Evolutionary conservation across 1,140 invertebrate genomes (phyloP).

Genomic region (Apolygus lucorum): DNA sequence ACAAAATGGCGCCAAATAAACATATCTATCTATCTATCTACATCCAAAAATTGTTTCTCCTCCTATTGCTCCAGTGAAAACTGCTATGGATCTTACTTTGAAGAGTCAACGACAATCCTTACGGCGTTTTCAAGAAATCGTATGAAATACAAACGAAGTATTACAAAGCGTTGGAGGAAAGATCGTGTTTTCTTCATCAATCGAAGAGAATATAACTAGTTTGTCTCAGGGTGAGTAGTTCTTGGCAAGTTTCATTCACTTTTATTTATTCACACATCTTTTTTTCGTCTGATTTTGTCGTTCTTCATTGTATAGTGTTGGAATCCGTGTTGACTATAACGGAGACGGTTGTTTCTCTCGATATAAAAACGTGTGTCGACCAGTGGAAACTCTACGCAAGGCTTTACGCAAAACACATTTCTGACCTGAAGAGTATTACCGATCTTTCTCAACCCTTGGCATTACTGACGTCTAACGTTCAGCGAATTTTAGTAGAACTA

Average conservation of each 20-base stretch:
- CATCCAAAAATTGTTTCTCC: not conserved
- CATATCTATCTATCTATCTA: too few species aligned
- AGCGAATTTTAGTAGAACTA: not conserved
- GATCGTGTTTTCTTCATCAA: too few species aligned
- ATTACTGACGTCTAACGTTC: not conserved
- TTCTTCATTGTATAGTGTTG: not conserved
- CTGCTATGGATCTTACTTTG: constrained; percentile 5
- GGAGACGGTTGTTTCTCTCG: not conserved
- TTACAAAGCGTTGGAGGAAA: constrained; percentile 9
- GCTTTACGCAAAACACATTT: not conserved
- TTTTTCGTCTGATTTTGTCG: not conserved
- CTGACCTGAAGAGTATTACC: not conserved
- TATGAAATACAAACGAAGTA: constrained; percentile 19
- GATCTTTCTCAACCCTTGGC: not conserved
- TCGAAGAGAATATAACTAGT: constrained; percentile 7
- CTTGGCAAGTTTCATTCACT: not conserved
- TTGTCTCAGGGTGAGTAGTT: not conserved
- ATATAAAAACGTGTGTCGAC: not conserved
- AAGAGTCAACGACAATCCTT: constrained; percentile 7
- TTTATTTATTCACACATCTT: not conserved
- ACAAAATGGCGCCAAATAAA: too few species aligned
- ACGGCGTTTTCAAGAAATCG: constrained; percentile 15
- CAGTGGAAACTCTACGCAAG: not conserved
- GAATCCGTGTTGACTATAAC: not conserved
- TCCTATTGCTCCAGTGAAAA: not conserved